Percentiles rank a stretch among this genome's conserved stretches.
Conservation (phyloP, 1,140 invertebrate species). For the Ips typographus region DNA sequence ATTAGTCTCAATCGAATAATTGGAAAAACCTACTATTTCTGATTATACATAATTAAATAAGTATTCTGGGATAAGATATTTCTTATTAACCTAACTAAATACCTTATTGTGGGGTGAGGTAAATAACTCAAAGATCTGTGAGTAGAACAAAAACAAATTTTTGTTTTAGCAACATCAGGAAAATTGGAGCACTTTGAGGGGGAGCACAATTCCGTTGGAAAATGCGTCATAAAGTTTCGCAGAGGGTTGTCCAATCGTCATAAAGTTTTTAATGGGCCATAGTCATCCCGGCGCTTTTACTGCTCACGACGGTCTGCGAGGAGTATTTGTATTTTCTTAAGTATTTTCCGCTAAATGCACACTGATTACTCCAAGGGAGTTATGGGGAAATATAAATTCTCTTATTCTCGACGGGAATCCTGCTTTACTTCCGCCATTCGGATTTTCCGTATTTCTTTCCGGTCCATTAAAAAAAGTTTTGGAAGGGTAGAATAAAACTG, state of each 20-base stretch:
- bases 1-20: too few species aligned
- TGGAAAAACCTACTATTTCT: too few species aligned
- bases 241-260: conserved; percentile 39
- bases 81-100: too few species aligned
- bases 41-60: too few species aligned
- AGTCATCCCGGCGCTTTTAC: conserved; percentile 36
- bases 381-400: conserved; percentile 14
- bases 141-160: too few species aligned
- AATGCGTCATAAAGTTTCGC: conserved; percentile 28
- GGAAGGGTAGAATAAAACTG: neutral
- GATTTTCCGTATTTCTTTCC: neutral
- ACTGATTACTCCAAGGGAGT: conserved; percentile 27
- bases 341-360: conserved; percentile 36
- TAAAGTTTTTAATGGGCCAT: conserved; percentile 38
- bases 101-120: too few species aligned
- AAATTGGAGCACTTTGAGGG: conserved; percentile 23
- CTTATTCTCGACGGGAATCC: neutral
- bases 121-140: too few species aligned
- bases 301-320: conserved; percentile 30
- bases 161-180: too few species aligned
- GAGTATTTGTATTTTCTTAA: conserved; percentile 36
- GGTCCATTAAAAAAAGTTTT: neutral
- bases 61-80: too few species aligned
- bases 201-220: conserved; percentile 35
- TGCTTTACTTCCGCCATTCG: neutral